Evolutionary conservation across 2,797 vertebrate species (phyloP), one percentile per base, ranked within the genome.

Genomic region (Sebastes iracundus): DNA sequence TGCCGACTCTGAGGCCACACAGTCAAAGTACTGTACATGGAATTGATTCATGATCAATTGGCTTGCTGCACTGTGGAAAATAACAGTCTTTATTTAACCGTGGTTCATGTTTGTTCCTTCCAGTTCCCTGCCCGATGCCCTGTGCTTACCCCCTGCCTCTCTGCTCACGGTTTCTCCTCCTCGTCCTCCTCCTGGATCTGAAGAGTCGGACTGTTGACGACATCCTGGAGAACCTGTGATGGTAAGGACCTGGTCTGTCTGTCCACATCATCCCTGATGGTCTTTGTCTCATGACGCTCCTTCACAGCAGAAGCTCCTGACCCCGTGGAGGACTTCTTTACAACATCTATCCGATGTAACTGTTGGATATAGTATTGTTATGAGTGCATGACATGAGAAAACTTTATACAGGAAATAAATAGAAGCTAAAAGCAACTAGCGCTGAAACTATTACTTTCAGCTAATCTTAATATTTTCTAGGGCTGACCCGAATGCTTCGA

Each of bases 11-110:
- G 86, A 80, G 87, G 75, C 79, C 80, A 72, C 82, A 81, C 85
- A 77, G 81, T 78, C 60, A 65, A 82, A 87, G 81, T 59, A 75
- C 72, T 78, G 81, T 66, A 76, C 58, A 79, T 70, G 58, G 78
- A 80, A 85, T 87, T 84, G 88, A 92, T 91, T 90, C 78, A 82
- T 79, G 84, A 95, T 90, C 85, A 89, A 72, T 85, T 46, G 81
- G 68, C 52, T 83, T 69, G 61, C 72, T 81, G 71, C 70, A 63
- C 79, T 46, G 77, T 80, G 83, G 59, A 88, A 85, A 90, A 85
- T 52, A 71, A 79, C 33, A 75, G 59, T 84, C 77, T 90, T 84
- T 93, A 79, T 85, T 65, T 79, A 85, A 86, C 77, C 32, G 28
- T 74, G 77, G 28, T 63, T 90, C 60, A 80, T 82, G 30, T 77